Evolutionary conservation across 2,797 vertebrate genomes (phyloP), one percentile per base, ranked within the genome.

Genomic region (Lithobates pipiens): DNA sequence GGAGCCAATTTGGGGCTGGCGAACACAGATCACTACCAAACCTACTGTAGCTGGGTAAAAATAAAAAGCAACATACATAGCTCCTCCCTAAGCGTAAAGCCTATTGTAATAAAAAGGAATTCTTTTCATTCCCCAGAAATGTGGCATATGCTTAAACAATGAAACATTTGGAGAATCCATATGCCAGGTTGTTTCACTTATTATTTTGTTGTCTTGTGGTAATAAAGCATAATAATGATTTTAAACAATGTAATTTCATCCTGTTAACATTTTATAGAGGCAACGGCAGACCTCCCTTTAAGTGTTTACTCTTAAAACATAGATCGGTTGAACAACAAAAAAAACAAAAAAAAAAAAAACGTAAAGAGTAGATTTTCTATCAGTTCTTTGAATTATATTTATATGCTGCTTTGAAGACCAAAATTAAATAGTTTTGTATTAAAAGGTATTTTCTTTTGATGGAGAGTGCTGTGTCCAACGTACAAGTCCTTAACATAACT

Each of bases 401-500:
- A 27, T 0, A 3, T 65, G 8, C 13, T 76, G 23, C 87, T 86
- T 80, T 54, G n/a, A 88, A 86, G 16, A 34, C 10, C 3, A 0
- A 39, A 65, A 25, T 11, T 32, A 54, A 63, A 29, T 42, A 34
- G 23, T 46, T 80, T 77, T 73, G n/a, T 16, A 1, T 0, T 77
- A 65, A n/a, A 77, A 86, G 77, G 36, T 4, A 29, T 75, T 85
- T 81, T 82, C 77, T 82, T 84, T 81, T 88, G 73, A 84, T 67
- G 80, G 80, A 77, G 32, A 69, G 68, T 74, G 76, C 74, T 54
- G 50, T 81, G 77, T 76, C 73, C 67, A 80, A 21, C n/a, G 29
- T 76, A 80, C 34, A 25, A 39, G 63, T 70, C 57, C 50, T 44
- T 80, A 16, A 70, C 29, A 77, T 76, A 54, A 36, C 73, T 72